Evolutionary conservation across 2,113 vertebrate genomes (phyloP).

Genomic region (Puma concolor): DNA sequence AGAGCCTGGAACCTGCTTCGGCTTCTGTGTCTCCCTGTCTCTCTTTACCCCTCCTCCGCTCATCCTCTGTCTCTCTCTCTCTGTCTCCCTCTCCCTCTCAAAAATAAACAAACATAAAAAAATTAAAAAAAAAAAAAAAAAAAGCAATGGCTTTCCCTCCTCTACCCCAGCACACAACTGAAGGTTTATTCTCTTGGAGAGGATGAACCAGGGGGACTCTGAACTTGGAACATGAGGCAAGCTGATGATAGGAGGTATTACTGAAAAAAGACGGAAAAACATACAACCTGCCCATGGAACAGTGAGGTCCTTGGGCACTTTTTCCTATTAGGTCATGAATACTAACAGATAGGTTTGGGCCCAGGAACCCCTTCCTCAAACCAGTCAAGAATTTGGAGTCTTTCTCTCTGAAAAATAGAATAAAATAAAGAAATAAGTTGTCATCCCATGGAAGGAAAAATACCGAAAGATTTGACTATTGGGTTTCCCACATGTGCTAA

Average conservation of each 20-base stretch:
- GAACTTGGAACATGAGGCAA: background rate
- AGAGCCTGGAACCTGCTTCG: too few relatives aligned
- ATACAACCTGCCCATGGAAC: background rate
- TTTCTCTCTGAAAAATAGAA: background rate
- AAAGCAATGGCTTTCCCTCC: background rate
- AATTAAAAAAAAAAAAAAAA: background rate
- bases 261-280: background rate
- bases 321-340: background rate
- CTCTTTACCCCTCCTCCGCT: too few relatives aligned
- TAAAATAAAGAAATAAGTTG: background rate
- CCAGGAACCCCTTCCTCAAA: background rate
- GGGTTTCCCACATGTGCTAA: background rate
- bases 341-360: background rate
- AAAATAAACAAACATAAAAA: too few relatives aligned
- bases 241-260: background rate
- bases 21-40: too few relatives aligned
- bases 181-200: background rate
- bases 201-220: background rate
- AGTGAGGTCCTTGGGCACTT: background rate
- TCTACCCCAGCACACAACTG: background rate
- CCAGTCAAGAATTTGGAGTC: background rate
- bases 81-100: too few relatives aligned
- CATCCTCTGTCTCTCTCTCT: too few relatives aligned
- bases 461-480: background rate
- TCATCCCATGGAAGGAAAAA: background rate